Percentiles rank a stretch among this genome's conserved stretches.
phyloP scores from a whole-genome alignment of 1,140 invertebrate genomes.

The Drosophila pseudoananassae region DNA sequence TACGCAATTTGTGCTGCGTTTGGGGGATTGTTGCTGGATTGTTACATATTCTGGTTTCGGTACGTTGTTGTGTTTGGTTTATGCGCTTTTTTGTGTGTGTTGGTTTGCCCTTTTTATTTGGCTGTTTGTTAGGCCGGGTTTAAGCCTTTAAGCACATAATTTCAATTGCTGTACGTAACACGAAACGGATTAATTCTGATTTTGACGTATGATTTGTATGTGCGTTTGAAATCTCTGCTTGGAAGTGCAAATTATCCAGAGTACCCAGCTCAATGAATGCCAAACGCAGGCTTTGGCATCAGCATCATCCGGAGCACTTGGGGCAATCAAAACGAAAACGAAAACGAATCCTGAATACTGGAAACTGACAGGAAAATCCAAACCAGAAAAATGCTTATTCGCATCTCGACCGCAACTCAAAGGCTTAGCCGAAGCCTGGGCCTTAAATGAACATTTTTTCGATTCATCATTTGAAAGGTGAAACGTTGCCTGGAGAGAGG shows the following conservation, averaged over 20 bases:
- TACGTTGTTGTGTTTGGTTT: slow-evolving; percentile 32
- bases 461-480: slow-evolving; percentile 20
- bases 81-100: slow-evolving; percentile 24
- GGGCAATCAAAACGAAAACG: slow-evolving; percentile 7
- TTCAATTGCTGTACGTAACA: slow-evolving; percentile 79
- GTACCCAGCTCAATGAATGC: slow-evolving; percentile 26
- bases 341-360: not conserved
- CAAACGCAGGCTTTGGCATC: slow-evolving; percentile 23
- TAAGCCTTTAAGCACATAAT: slow-evolving; percentile 80
- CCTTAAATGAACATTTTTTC: slow-evolving; percentile 20
- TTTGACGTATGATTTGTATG: slow-evolving; percentile 71
- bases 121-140: slow-evolving; percentile 63
- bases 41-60: slow-evolving; percentile 51
- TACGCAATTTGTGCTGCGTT: slow-evolving; percentile 75
- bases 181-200: slow-evolving; percentile 80
- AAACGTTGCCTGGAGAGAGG: slow-evolving; percentile 12
- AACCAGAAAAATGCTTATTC: slow-evolving; percentile 21
- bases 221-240: slow-evolving; percentile 17
- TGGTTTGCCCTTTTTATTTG: slow-evolving; percentile 52
- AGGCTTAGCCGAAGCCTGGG: slow-evolving; percentile 6
- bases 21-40: slow-evolving; percentile 50
- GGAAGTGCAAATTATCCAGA: slow-evolving; percentile 17
- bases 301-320: not conserved
- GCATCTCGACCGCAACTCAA: slow-evolving; percentile 19
- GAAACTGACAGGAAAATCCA: slow-evolving; percentile 23